Evolutionary conservation across 2,888 invertebrate species (phyloP), one percentile per base, ranked within the genome.

Genomic region (Hyalella azteca): DNA sequence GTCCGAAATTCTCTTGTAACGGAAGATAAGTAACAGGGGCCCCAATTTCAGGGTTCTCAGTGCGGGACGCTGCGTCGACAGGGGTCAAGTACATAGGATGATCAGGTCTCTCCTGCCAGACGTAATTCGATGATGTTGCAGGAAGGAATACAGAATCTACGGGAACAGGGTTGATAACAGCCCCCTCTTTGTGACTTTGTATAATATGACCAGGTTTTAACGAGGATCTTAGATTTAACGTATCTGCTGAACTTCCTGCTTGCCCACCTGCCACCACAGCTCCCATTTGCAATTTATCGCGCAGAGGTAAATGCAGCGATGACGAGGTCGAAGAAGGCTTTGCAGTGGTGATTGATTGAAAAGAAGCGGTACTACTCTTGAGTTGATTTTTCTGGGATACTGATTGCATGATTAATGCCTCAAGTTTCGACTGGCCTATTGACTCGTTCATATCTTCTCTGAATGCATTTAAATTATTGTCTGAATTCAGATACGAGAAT

Each of bases 11-110:
- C 29, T 66, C 66, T 15, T 66, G 66, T 19, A 66, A 19, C 19
- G 66, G 66, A 32, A 66, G 66, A 36, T 36, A 66, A 66, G 66
- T 66, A 19, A 66, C 66, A n/a, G 66, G 32, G n/a, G 66, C n/a
- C n/a, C 66, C 66, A 66, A 2, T n/a, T 7, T 66, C 66, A 66
- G 36, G 32, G 7, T 66, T 29, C 19, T 66, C 66, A 39, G 66
- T 66, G 1, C 66, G 66, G 2, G 36, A 66, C n/a, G 66, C 32
- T 19, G 19, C 66, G 13, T 36, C 66, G 36, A 36, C n/a, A 2
- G 66, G 36, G 36, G 66, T 36, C 19, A 36, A 32, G n/a, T 66
- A 32, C 19, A 19, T 9, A n/a, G 66, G 13, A 29, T 36, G 7
- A 7, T 32, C 19, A 11, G 3, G 66, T 36, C 9, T 7, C 66